Evolutionary conservation across 2,888 invertebrate genomes (phyloP).

Genomic region (Drosophila sordidula): DNA sequence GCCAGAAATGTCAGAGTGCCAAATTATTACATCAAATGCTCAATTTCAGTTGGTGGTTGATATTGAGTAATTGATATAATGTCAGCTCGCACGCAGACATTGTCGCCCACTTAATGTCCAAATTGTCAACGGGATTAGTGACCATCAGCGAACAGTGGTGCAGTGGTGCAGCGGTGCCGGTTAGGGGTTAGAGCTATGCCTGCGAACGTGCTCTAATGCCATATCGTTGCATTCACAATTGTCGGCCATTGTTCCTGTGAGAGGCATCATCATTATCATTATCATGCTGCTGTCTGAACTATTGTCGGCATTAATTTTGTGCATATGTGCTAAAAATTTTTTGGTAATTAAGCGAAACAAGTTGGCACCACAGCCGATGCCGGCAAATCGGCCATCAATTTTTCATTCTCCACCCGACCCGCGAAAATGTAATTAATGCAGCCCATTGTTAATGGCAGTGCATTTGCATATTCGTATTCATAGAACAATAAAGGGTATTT

Average conservation of each 20-base stretch:
- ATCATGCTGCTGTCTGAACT: slow-evolving; percentile 47
- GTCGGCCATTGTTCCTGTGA: slow-evolving; percentile 12
- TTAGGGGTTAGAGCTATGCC: neutral
- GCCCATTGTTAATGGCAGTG: slow-evolving; percentile 49
- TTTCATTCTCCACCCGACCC: slow-evolving; percentile 45
- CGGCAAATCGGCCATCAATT: slow-evolving; percentile 36
- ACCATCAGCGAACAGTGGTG: slow-evolving; percentile 8
- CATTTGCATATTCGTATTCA: slow-evolving; percentile 56
- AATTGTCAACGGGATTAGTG: slow-evolving; percentile 77
- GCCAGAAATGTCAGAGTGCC: slow-evolving; percentile 70
- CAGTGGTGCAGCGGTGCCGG: neutral
- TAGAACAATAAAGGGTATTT: slow-evolving; percentile 21
- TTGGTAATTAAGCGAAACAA: slow-evolving; percentile 67
- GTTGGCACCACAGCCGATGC: slow-evolving; percentile 20
- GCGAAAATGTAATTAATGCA: slow-evolving; percentile 63
- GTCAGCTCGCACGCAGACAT: slow-evolving; percentile 47
- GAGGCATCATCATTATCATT: slow-evolving; percentile 67
- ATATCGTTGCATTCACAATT: slow-evolving; percentile 48
- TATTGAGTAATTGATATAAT: slow-evolving; percentile 79
- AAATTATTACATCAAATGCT: slow-evolving; percentile 81
- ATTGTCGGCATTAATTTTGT: slow-evolving; percentile 69
- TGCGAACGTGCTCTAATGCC: slow-evolving; percentile 59
- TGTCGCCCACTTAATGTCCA: slow-evolving; percentile 74
- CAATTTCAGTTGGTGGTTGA: slow-evolving; percentile 66
- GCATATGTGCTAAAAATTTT: slow-evolving; percentile 76